Conservation (phyloP, 2,888 invertebrate species). For the Agonum fuliginosum region DNA sequence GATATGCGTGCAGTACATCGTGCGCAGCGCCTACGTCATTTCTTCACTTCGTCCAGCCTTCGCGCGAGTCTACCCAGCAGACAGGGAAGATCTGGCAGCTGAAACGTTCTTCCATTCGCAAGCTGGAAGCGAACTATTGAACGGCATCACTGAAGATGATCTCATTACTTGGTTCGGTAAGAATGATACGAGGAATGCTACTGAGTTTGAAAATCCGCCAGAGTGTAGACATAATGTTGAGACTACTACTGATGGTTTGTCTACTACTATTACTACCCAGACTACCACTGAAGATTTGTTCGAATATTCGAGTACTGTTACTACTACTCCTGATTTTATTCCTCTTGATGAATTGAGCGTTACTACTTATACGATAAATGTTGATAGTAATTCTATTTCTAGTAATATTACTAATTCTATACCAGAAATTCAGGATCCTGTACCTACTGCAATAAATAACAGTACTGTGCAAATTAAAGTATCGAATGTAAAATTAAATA, state of each 20-base stretch:
- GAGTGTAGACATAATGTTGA: conserved; percentile 53
- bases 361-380: conserved; percentile 67
- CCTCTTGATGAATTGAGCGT: conserved; percentile 65
- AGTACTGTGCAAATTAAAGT: conserved; percentile 49
- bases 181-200: conserved; percentile 73
- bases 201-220: conserved; percentile 59
- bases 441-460: conserved; percentile 49
- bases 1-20: conserved; percentile 78
- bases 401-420: conserved; percentile 42
- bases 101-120: conserved; percentile 80
- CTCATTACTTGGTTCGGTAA: conserved; percentile 81
- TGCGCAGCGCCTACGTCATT: conserved; percentile 77
- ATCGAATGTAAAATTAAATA: conserved; percentile 29
- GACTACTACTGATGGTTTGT: conserved; percentile 64
- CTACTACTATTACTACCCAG: conserved; percentile 39
- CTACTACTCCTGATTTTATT: conserved; percentile 30
- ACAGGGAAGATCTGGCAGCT: conserved; percentile 78
- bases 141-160: conserved; percentile 80
- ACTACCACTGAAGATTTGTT: conserved; percentile 51
- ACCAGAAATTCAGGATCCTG: not conserved
- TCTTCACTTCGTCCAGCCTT: conserved; percentile 79
- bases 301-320: conserved; percentile 42
- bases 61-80: conserved; percentile 78
- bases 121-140: conserved; percentile 77
- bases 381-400: conserved; percentile 65